phyloP scores from a whole-genome alignment of 2,113 vertebrate genomes.

The Alligator sinensis region DNA sequence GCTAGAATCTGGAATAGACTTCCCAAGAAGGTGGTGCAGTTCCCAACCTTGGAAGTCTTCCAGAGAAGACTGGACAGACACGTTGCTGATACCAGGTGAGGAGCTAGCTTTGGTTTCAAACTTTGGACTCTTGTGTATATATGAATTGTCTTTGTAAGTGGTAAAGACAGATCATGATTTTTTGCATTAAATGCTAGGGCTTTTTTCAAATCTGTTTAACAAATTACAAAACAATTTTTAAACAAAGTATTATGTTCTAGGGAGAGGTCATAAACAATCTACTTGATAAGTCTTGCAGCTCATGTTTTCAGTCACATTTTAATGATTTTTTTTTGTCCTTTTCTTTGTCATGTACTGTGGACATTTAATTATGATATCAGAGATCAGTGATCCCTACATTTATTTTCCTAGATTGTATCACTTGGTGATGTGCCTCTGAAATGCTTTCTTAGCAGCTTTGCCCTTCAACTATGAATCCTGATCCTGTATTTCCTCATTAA shows the following conservation, averaged over 20 bases:
- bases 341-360: conserved; percentile 33
- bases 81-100: not conserved
- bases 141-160: not conserved
- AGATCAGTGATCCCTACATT: conserved; percentile 56
- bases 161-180: not conserved
- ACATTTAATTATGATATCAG: conserved; percentile 42
- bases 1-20: no score
- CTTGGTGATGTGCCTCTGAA: conserved; percentile 15
- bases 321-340: conserved; percentile 41
- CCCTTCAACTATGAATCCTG: conserved; percentile 56
- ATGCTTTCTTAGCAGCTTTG: conserved; percentile 50
- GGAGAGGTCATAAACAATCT: not conserved
- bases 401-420: conserved; percentile 50
- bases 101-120: not conserved
- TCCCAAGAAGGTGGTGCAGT: no score
- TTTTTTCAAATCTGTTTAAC: not conserved
- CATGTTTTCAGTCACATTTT: conserved; percentile 40
- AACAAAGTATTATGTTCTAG: not conserved
- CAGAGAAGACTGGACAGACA: not conserved
- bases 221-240: not conserved
- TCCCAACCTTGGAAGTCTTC: no score
- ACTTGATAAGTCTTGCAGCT: conserved; percentile 3
- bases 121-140: not conserved
- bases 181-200: not conserved
- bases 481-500: conserved; percentile 59